Conservation (phyloP, 2,797 vertebrate species). For the Sardinella longiceps region DNA sequence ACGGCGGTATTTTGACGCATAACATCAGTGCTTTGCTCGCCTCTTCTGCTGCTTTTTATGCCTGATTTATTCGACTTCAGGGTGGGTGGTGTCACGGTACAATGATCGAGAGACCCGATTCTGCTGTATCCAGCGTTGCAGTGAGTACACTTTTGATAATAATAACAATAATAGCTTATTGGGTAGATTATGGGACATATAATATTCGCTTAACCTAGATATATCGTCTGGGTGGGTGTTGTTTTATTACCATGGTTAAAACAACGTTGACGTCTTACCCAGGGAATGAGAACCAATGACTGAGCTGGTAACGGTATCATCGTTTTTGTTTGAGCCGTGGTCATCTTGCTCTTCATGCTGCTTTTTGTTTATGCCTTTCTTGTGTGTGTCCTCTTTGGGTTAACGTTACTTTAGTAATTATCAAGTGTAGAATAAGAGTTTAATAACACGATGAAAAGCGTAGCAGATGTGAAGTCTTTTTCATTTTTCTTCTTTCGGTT, state of each 20-base stretch:
- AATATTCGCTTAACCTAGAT: not conserved
- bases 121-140: constrained; percentile 76
- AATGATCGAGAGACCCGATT: constrained; percentile 81
- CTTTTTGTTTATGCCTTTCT: not conserved
- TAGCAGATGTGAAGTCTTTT: not conserved
- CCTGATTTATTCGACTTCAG: constrained; percentile 56
- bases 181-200: not conserved
- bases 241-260: not conserved
- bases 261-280: not conserved
- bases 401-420: too few relatives aligned
- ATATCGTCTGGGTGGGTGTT: not conserved
- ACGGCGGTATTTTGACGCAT: not conserved
- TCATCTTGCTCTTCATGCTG: not conserved
- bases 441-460: too few relatives aligned
- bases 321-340: constrained; percentile 12
- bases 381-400: not conserved
- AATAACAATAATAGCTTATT: not conserved
- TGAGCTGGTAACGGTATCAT: constrained; percentile 18
- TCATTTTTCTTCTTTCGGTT: not conserved
- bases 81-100: constrained; percentile 67
- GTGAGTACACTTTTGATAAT: constrained; percentile 66
- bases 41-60: constrained; percentile 46
- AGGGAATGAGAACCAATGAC: not conserved
- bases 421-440: too few relatives aligned
- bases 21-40: not conserved